These are phyloP conservation scores for Drosophila sucinea DNA, from an alignment of 1,140 invertebrate genomes.

Conservation along the genomic window DNA sequence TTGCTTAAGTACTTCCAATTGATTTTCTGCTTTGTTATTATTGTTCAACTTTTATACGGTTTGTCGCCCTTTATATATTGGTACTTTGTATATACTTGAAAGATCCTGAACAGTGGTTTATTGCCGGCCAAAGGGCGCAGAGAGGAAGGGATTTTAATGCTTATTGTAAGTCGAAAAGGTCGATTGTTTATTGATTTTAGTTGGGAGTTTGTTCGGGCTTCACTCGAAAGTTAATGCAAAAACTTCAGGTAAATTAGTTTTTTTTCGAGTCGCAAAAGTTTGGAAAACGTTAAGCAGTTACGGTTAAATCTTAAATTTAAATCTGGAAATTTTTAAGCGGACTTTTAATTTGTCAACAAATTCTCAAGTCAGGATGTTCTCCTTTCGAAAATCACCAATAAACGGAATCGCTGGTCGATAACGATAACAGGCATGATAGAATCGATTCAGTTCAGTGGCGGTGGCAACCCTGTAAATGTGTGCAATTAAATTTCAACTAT, in stretches of 20 bases:
- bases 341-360: too few species aligned
- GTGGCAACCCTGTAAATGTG: too few species aligned
- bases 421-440: too few species aligned
- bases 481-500: too few species aligned
- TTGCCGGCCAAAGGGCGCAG: conserved; percentile 37
- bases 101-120: conserved; percentile 50
- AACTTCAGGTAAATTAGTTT: background rate
- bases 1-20: conserved; percentile 79
- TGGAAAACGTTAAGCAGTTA: too few species aligned
- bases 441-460: too few species aligned
- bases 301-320: too few species aligned
- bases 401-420: too few species aligned
- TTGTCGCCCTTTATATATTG: conserved; percentile 60
- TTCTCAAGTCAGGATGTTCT: too few species aligned
- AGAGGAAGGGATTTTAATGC: conserved; percentile 18
- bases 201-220: conserved; percentile 9
- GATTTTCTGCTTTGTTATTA: conserved; percentile 74
- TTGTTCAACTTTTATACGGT: conserved; percentile 73
- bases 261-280: background rate
- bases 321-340: too few species aligned
- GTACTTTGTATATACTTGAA: conserved; percentile 20
- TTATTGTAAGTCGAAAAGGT: conserved; percentile 36
- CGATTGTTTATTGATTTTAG: conserved; percentile 68
- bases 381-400: too few species aligned
- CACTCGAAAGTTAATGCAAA: background rate